phyloP scores from a whole-genome alignment of 2,888 invertebrate species.

The Tetragnatha montana region DNA sequence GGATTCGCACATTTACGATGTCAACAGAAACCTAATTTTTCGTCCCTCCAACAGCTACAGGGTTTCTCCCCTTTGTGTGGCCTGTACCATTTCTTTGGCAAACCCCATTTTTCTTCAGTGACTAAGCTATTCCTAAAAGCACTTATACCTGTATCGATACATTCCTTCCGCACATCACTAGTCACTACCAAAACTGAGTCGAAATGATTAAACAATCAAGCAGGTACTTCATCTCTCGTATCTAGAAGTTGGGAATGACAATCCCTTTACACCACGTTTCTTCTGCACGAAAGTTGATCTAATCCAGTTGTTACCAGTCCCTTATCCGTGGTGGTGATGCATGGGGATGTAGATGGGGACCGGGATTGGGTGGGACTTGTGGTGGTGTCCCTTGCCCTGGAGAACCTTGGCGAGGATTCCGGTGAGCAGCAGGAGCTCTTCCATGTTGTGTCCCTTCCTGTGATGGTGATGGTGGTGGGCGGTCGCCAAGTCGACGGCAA shows the following conservation, averaged over 20 bases:
- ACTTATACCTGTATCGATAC: too few relatives aligned
- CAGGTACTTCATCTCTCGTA: neutral
- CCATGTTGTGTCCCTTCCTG: constrained; percentile 47
- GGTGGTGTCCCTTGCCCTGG: constrained; percentile 26
- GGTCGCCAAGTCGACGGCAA: constrained; percentile 33
- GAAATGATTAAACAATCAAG: too few relatives aligned
- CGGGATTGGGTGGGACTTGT: constrained; percentile 58
- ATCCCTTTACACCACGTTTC: neutral
- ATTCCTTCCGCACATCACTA: neutral
- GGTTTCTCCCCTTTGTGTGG: too few relatives aligned
- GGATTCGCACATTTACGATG: too few relatives aligned
- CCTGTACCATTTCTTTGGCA: too few relatives aligned
- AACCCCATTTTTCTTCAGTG: too few relatives aligned
- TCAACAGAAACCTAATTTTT: too few relatives aligned
- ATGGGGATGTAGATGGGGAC: constrained; percentile 61
- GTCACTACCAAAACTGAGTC: neutral
- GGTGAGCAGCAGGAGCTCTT: constrained; percentile 58
- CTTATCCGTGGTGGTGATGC: constrained; percentile 19
- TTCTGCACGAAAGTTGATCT: neutral
- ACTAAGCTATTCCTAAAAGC: too few relatives aligned
- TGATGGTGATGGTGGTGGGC: constrained; percentile 23
- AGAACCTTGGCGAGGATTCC: constrained; percentile 66
- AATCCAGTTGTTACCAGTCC: neutral
- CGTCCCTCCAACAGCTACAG: too few relatives aligned
- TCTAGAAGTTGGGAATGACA: too few relatives aligned